These are phyloP conservation scores for Temnothorax ravouxi DNA, from an alignment of 2,888 invertebrate species.

Conservation along the genomic window DNA sequence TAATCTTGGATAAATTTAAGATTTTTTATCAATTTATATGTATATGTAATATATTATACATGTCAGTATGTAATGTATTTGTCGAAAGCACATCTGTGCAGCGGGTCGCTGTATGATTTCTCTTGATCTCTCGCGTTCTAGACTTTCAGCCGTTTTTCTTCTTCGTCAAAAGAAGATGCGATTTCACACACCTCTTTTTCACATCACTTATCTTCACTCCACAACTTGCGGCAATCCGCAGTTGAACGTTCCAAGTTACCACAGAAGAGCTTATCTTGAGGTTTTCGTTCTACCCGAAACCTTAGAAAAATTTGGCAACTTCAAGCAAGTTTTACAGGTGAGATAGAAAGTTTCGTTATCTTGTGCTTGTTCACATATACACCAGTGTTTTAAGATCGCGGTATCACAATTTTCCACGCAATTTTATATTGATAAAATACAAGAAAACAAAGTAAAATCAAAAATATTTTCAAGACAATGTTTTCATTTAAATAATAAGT, in stretches of 20 bases:
- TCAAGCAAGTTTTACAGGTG: conserved; percentile 13
- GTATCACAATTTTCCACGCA: conserved; percentile 1
- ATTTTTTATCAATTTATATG: not conserved
- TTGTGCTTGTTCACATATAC: not conserved
- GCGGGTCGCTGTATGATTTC: not conserved
- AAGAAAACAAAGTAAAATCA: not conserved
- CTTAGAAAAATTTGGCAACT: conserved; percentile 51
- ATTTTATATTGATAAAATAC: conserved; percentile 28
- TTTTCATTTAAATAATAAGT: not conserved
- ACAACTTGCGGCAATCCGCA: conserved; percentile 30
- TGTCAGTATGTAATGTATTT: too few species aligned
- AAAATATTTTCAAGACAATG: not conserved
- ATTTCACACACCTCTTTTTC: conserved; percentile 43
- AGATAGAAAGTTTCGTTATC: conserved; percentile 43
- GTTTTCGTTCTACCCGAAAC: conserved; percentile 29
- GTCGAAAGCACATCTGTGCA: conserved; percentile 4
- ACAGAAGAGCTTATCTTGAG: conserved; percentile 39
- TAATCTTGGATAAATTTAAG: not conserved
- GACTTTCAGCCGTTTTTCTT: conserved; percentile 23
- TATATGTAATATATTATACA: too few species aligned
- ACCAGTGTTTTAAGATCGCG: not conserved
- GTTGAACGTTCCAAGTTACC: conserved; percentile 31
- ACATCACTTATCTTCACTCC: conserved; percentile 39
- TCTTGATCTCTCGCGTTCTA: conserved; percentile 13
- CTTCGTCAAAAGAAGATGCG: conserved; percentile 41